Evolutionary conservation across 2,797 vertebrate genomes (phyloP).

Genomic region (Oreortyx pictus): DNA sequence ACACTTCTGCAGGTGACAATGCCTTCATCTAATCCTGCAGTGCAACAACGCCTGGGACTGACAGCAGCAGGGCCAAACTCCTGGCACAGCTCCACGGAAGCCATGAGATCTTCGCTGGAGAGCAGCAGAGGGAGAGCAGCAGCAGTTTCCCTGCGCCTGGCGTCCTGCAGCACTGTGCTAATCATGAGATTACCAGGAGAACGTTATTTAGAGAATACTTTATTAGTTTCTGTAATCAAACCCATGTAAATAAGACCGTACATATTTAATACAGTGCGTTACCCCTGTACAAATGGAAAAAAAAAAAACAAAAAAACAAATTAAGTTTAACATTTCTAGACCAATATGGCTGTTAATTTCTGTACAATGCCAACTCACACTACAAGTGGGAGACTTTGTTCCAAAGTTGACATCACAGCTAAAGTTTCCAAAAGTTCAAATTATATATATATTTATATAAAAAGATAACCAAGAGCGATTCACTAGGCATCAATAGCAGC

Average conservation of each 20-base stretch:
- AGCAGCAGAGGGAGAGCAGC: fast-evolving
- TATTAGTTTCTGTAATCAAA: constrained; percentile 99
- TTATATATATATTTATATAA: constrained; percentile 86
- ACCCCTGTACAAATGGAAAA: constrained; percentile 99
- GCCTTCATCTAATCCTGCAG: background rate
- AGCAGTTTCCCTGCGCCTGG: too few species aligned
- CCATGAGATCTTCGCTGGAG: fast-evolving
- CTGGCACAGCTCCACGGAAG: background rate
- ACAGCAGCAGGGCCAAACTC: background rate
- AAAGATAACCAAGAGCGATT: constrained; percentile 83
- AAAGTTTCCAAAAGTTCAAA: constrained; percentile 84
- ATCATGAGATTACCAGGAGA: constrained; percentile 48
- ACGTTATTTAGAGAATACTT: constrained; percentile 97
- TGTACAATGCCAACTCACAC: constrained; percentile 87
- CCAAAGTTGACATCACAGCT: constrained; percentile 85
- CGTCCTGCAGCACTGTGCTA: background rate
- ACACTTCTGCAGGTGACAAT: fast-evolving
- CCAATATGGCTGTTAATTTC: constrained; percentile 87
- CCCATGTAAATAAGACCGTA: constrained; percentile 99
- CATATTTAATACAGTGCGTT: constrained; percentile 99
- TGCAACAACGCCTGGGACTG: too few species aligned
- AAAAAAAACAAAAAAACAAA: constrained; percentile 50
- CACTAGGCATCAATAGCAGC: constrained; percentile 84
- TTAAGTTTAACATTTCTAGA: constrained; percentile 87
- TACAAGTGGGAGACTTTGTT: constrained; percentile 83